These are phyloP conservation scores for Ptiloglossa arizonensis DNA, from an alignment of 1,140 invertebrate genomes.

Conservation along the genomic window DNA sequence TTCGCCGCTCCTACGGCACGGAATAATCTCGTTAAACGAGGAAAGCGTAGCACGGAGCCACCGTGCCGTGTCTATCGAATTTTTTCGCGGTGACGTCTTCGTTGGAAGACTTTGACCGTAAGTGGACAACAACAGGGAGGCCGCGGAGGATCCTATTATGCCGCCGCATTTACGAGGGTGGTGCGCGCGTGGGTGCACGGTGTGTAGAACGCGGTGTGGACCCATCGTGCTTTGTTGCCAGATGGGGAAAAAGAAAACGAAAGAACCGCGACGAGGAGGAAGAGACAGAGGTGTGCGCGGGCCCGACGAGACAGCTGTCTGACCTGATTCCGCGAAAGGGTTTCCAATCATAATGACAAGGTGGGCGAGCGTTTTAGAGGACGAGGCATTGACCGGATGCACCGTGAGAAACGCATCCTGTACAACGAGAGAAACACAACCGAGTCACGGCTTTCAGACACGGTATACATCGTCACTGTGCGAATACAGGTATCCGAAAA, in stretches of 20 bases:
- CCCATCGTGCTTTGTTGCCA: conserved; percentile 46
- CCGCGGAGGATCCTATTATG: conserved; percentile 54
- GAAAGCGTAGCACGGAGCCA: neutral
- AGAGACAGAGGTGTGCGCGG: conserved; percentile 12
- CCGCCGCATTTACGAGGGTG: conserved; percentile 44
- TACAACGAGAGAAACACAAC: neutral
- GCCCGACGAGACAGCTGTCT: conserved; percentile 57
- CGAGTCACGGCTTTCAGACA: too few relatives aligned
- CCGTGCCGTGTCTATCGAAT: neutral
- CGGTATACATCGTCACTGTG: too few relatives aligned
- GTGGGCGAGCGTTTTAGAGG: conserved; percentile 51
- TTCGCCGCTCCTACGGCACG: too few relatives aligned
- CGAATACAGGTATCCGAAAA: too few relatives aligned
- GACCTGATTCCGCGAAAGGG: conserved; percentile 61
- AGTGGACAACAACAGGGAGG: conserved; percentile 66
- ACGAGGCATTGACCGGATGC: conserved; percentile 22
- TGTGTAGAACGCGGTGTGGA: conserved; percentile 19
- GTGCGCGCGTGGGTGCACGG: conserved; percentile 45
- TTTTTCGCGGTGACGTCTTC: neutral
- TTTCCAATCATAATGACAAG: conserved; percentile 54
- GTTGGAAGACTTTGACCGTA: conserved; percentile 49
- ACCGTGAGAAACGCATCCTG: conserved; percentile 8
- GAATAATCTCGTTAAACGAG: neutral
- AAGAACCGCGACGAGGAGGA: conserved; percentile 19
- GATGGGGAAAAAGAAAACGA: conserved; percentile 5